Percentiles rank a stretch among this genome's conserved stretches.
phyloP scores from a whole-genome alignment of 2,888 invertebrate genomes.

The Drosophila picticornis region DNA sequence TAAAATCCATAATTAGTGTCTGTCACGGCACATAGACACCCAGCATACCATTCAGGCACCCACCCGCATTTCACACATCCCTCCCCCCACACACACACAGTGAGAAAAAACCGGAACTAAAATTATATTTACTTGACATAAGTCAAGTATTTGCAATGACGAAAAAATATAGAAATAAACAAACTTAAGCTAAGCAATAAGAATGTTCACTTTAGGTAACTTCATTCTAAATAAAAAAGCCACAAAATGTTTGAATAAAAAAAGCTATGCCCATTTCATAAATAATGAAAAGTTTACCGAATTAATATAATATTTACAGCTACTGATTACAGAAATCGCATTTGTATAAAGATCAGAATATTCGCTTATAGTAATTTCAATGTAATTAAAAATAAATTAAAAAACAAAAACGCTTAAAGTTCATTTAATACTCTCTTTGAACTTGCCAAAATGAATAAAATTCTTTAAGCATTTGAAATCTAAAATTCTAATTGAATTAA shows the following conservation, averaged over 20 bases:
- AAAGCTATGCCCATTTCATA: background rate
- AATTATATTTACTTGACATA: background rate
- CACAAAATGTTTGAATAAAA: background rate
- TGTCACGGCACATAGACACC: conserved; percentile 66
- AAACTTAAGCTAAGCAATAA: background rate
- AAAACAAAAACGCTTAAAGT: background rate
- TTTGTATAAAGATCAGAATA: background rate
- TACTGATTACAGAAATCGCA: background rate
- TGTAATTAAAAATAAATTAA: background rate
- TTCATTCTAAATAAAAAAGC: background rate
- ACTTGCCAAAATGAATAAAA: background rate
- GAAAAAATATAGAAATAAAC: background rate
- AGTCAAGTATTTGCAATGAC: background rate
- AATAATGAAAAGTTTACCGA: background rate
- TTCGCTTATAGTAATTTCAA: background rate
- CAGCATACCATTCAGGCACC: conserved; percentile 12
- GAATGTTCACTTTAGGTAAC: background rate
- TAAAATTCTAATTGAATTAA: background rate
- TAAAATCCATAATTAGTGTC: conserved; percentile 79
- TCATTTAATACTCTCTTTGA: background rate
- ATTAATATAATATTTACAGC: background rate
- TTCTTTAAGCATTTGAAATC: background rate
- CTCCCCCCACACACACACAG: background rate
- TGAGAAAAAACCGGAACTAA: background rate
- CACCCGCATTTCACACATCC: background rate